Evolutionary conservation across 1,140 invertebrate species (phyloP).

Genomic region (Plutomurus gul): DNA sequence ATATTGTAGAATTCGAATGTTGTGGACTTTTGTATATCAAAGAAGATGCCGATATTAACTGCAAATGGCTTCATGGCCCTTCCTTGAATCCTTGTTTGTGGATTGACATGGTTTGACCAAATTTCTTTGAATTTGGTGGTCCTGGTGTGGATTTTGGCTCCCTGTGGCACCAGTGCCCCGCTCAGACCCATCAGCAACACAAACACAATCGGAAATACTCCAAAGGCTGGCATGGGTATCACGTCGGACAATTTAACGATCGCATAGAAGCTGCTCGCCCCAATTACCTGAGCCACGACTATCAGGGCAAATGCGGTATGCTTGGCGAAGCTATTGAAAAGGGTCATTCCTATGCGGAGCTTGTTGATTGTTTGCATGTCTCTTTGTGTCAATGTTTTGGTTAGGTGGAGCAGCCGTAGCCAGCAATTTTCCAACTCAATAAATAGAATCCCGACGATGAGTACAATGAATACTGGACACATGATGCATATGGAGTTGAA

Average conservation of each 20-base stretch:
- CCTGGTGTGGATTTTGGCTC: background rate
- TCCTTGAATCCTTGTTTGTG: background rate
- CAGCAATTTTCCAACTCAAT: background rate
- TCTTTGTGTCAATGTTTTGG: background rate
- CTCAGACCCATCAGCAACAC: background rate
- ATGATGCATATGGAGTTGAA: background rate
- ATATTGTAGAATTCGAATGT: background rate
- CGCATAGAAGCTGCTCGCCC: background rate
- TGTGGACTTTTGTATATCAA: background rate
- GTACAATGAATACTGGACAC: background rate
- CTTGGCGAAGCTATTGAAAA: background rate
- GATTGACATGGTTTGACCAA: background rate
- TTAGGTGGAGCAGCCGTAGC: background rate
- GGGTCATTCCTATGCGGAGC: background rate
- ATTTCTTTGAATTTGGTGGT: background rate
- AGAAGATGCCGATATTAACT: background rate
- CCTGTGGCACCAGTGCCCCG: background rate
- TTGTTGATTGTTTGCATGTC: background rate
- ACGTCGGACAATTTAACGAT: background rate
- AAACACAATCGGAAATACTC: background rate
- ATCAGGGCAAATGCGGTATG: background rate
- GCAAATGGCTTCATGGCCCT: background rate
- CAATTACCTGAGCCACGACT: background rate
- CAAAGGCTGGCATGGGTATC: background rate
- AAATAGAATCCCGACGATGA: background rate